Evolutionary conservation across 2,113 vertebrate genomes (phyloP), one percentile per base, ranked within the genome.

Genomic region (Gymnarchus niloticus): DNA sequence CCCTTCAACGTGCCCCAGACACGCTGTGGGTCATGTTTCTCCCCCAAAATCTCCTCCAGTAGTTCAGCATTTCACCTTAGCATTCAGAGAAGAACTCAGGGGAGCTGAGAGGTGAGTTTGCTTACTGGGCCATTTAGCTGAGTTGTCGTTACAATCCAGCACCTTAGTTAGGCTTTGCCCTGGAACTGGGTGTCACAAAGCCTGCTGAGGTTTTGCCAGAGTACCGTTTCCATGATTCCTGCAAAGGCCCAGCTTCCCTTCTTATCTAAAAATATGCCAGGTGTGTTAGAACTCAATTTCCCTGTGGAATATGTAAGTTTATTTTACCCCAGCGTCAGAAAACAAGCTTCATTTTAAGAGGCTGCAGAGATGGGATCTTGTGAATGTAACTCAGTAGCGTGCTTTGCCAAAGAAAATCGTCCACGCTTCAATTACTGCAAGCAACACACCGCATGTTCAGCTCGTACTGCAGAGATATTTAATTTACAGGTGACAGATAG

Each of bases 181-280:
- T 33, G 25, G 10, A 52, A 49, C 2, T n/a, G 23, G 8, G 44
- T 23, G 80, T 52, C 80, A 52, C 49, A 14, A 48, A 33, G 80
- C 12, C 28, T 33, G 48, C 9, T 17, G 44, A 51, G n/a, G 10
- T 25, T 33, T 82, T 52, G 49, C 33, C 80, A 52, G 49, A 23
- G 3, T 7, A 6, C 25, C n/a, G 4, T 7, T 51, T 5, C 37
- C 49, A 3, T 17, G 5, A 5, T 28, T 44, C 17, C 28, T 82
- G 49, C 25, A 56, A 14, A 12, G 49, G 52, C 46, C 33, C n/a
- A 33, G 80, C 51, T 12, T 7, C 46, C 61, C 33, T 48, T 49
- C 46, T 80, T 81, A 51, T 81, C 77, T 81, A 81, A 81, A 56
- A 82, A 54, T 33, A 82, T 17, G 49, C 56, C 49, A 54, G 25